Base-by-base conservation (phyloP, 2,888 invertebrate species). In the Drosophila borealis region DNA sequence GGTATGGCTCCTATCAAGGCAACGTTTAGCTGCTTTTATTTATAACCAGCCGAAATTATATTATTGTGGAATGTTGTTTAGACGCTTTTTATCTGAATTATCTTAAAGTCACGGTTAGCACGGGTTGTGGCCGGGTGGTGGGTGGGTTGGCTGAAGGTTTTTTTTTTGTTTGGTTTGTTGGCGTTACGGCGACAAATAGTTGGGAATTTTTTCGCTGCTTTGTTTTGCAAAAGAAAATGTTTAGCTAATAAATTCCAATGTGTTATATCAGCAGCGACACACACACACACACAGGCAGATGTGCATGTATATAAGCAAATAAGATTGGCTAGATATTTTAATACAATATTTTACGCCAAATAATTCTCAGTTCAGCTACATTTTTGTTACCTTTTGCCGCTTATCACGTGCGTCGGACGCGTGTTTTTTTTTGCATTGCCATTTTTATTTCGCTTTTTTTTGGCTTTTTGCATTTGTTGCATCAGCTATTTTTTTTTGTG, bases 51-150 rank as follows among this genome's bases (percentile, higher is more conserved):
- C 49, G 17, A 13, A 54, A 21, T 42, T 55, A 29, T 66, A 48
- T 49, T 67, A 55, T 66, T 68, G 49, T 57, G 68, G 75, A 74
- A 79, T 74, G 61, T 70, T 68, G 65, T 74, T 78, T 62, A 54
- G 67, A 64, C 48, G 59, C 54, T 49, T 64, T 63, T 71, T 79
- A 78, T 78, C 79, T 57, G 17, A 60, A 68, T 66, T 75, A 79
- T 79, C 64, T 75, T 46, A 45, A 55, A 49, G 53, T 50, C 39
- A 42, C 49, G 64, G 50, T 33, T 64, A 51, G 49, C 48, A 55
- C 21, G 13, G 51, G 60, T 4, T 50, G 17, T 13, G 19, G 42
- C 36, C 2, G 19, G 33, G 56, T 13, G n/a, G 17, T 37, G 42
- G 21, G 39, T 41, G 39, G 39, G 13, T 6, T 21, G 14, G 8